phyloP scores from a whole-genome alignment of 1,140 invertebrate species.

The Drosophila santomea region DNA sequence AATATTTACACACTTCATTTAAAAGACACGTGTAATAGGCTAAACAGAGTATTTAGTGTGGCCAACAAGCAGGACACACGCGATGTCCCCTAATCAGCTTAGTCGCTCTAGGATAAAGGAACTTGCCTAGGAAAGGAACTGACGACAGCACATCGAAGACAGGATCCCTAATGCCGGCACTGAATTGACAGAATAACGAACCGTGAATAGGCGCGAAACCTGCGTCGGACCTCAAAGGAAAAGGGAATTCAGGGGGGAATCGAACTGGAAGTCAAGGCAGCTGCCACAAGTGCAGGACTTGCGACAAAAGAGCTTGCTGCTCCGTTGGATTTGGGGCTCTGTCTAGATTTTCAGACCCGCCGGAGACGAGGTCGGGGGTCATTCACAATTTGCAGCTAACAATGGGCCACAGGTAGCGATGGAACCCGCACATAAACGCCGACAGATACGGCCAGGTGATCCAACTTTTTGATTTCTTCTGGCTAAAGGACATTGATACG shows the following conservation, averaged over 20 bases:
- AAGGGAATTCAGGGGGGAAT: slow-evolving; percentile 14
- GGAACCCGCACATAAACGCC: slow-evolving; percentile 71
- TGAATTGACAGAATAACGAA: slow-evolving; percentile 82
- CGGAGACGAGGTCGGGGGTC: slow-evolving; percentile 38
- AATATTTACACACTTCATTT: slow-evolving; percentile 74
- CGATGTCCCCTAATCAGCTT: slow-evolving; percentile 58
- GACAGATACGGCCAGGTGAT: slow-evolving; percentile 79
- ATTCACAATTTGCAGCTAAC: slow-evolving; percentile 68
- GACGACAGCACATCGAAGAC: slow-evolving; percentile 66
- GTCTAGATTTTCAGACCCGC: slow-evolving; percentile 5
- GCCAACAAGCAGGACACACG: slow-evolving; percentile 42
- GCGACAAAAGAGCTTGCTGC: slow-evolving; percentile 36
- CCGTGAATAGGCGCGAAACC: slow-evolving; percentile 82
- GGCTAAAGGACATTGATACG: slow-evolving; percentile 80
- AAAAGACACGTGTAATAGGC: slow-evolving; percentile 74
- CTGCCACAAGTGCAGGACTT: slow-evolving; percentile 65
- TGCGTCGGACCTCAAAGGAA: slow-evolving; percentile 16
- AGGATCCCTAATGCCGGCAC: slow-evolving; percentile 50
- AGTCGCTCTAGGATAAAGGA: slow-evolving; percentile 26
- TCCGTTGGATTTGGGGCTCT: slow-evolving; percentile 38
- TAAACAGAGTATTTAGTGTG: slow-evolving; percentile 62
- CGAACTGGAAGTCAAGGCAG: slow-evolving; percentile 58
- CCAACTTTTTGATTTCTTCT: slow-evolving; percentile 84
- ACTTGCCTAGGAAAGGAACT: too few relatives aligned
- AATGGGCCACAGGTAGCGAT: slow-evolving; percentile 71